Base-by-base conservation (phyloP, 2,888 invertebrate genomes). In the Theretra japonica region DNA sequence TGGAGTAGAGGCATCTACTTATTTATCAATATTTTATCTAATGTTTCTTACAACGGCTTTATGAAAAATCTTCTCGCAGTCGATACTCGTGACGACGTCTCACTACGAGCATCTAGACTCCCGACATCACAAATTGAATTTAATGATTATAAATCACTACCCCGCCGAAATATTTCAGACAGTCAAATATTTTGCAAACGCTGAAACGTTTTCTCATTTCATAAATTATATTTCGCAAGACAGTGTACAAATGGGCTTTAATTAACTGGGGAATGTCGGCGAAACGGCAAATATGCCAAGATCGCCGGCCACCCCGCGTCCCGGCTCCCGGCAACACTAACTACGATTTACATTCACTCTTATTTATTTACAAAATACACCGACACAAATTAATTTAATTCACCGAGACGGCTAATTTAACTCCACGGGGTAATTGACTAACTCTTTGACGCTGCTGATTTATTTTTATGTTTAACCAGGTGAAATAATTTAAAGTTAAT, bases 181-280 rank as follows among this genome's bases (percentile, higher is more conserved):
- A 80, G 80, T 82, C 82, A 82, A 88, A 88, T 86, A 88, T 88
- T 88, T 85, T 77, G 77, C 79, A 83, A 86, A 82, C 77, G 80
- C 78, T 82, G 75, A 85, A 88, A 88, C 83, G 84, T 83, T 89
- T 88, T 86, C 87, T 86, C 84, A 86, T 90, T 90, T 88, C 85
- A 90, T 89, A 91, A 93, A 91, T 93, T 89, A 90, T 91, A 91
- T 89, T 90, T 89, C 85, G 83, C 86, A 85, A 91, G 91, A 91
- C 91, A 90, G 88, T 90, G 87, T 91, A 92, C 90, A 92, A 93
- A 92, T 92, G 91, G 91, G 88, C 89, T 92, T 92, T 92, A 93
- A 93, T 93, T 93, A 93, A 92, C 91, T 91, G 86, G 87, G 90
- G 91, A 93, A 92, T 92, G 91, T 87, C 86, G 89, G 87, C 84